phyloP scores from a whole-genome alignment of 2,113 vertebrate genomes.

The Oryzias curvinotus region DNA sequence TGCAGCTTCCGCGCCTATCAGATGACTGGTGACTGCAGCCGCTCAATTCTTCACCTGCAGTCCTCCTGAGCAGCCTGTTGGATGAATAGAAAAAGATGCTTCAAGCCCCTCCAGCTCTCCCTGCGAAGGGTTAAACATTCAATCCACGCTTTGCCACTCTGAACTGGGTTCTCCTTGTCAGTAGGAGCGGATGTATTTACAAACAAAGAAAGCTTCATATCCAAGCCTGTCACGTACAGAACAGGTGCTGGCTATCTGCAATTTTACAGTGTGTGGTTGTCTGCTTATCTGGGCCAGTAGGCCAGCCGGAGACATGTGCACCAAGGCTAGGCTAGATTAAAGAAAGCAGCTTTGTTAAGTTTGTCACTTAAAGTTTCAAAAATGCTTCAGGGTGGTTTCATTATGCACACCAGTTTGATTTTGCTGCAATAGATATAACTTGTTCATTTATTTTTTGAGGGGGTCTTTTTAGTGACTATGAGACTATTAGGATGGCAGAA shows the following conservation, averaged over 20 bases:
- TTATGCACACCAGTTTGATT: conserved; percentile 37
- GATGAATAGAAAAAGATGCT: conserved; percentile 26
- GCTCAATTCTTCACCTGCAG: conserved; percentile 27
- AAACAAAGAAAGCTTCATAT: conserved; percentile 74
- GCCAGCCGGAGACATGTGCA: conserved; percentile 46
- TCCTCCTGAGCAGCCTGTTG: conserved; percentile 21
- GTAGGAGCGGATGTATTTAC: conserved; percentile 70
- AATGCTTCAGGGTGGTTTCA: conserved; percentile 1
- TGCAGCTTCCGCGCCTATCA: conserved; percentile 41
- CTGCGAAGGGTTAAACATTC: conserved; percentile 55
- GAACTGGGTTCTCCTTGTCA: conserved; percentile 64
- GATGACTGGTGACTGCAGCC: conserved; percentile 49
- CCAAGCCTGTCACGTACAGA: conserved; percentile 64
- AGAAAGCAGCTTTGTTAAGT: conserved; percentile 35
- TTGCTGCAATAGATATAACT: conserved; percentile 16
- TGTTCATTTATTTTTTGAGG: conserved; percentile 23
- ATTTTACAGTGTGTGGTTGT: conserved; percentile 56
- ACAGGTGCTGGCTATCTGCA: conserved; percentile 69
- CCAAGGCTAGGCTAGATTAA: conserved; percentile 19
- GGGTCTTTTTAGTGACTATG: conserved; percentile 42
- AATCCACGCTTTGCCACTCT: conserved; percentile 46
- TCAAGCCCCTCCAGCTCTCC: conserved; percentile 21
- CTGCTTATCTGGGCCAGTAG: conserved; percentile 58
- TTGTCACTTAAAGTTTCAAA: conserved; percentile 54
- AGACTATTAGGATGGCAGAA: conserved; percentile 39